Evolutionary conservation across 2,888 invertebrate genomes (phyloP).

Genomic region (Coelogynopora nodosa): DNA sequence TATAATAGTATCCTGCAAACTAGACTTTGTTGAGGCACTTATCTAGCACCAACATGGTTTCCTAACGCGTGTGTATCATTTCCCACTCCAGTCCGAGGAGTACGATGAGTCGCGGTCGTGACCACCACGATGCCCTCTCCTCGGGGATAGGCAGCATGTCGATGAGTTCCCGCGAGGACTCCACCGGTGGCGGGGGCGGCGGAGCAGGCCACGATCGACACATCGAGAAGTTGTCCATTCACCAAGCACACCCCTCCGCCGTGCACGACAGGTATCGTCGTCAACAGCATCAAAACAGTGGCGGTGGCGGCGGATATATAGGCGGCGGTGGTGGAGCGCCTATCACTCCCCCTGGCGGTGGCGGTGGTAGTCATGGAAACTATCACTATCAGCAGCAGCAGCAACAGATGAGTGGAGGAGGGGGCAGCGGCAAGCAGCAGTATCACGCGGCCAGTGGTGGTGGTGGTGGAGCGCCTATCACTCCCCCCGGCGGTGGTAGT

Average conservation of each 20-base stretch:
- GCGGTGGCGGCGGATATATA: neutral
- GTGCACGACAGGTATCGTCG: neutral
- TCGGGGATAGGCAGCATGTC: neutral
- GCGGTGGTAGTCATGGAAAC: neutral
- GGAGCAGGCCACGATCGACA: neutral
- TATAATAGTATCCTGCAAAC: too few relatives aligned
- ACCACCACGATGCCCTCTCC: slow-evolving; percentile 4
- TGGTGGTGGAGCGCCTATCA: too few relatives aligned
- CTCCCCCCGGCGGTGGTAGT: neutral
- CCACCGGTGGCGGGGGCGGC: neutral
- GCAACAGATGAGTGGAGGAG: neutral
- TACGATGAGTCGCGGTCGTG: neutral
- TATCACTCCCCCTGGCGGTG: neutral
- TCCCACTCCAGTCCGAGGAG: neutral
- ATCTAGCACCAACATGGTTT: too few relatives aligned
- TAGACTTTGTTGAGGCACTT: too few relatives aligned
- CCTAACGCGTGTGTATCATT: too few relatives aligned
- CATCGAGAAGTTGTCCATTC: slow-evolving; percentile 1
- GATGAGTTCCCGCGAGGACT: slow-evolving; percentile 3
- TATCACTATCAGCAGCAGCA: neutral
- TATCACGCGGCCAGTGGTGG: too few relatives aligned
- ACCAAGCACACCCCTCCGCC: neutral
- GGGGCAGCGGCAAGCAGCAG: neutral
- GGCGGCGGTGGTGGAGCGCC: neutral
- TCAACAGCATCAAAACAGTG: neutral